Evolutionary conservation across 2,113 vertebrate species (phyloP).

Genomic region (Paramisgurnus dabryanus): DNA sequence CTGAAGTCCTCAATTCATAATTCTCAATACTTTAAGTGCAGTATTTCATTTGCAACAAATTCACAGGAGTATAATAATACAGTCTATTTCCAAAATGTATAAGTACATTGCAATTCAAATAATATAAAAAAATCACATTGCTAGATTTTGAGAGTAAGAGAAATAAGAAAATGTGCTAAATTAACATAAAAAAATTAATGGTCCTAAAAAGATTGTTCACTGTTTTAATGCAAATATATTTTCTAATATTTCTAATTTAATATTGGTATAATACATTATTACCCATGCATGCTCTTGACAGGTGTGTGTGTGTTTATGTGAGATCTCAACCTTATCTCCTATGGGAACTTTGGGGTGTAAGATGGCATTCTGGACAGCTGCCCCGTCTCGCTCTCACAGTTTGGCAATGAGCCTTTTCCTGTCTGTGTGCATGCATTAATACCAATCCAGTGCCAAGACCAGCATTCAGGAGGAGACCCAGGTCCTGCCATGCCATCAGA

Average conservation of each 20-base stretch:
- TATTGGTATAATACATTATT: too few relatives aligned
- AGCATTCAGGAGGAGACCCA: slow-evolving; percentile 22
- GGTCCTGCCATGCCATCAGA: neutral
- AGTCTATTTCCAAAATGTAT: too few relatives aligned
- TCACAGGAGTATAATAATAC: too few relatives aligned
- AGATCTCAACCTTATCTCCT: neutral
- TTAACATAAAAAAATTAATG: neutral
- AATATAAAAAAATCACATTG: neutral
- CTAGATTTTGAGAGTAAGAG: too few relatives aligned
- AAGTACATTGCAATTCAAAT: too few relatives aligned
- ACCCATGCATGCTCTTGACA: too few relatives aligned
- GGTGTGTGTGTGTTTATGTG: too few relatives aligned
- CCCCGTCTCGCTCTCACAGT: slow-evolving; percentile 26
- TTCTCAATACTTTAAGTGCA: too few relatives aligned
- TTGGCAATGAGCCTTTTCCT: slow-evolving; percentile 34
- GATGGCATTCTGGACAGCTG: slow-evolving; percentile 25
- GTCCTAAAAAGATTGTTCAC: neutral
- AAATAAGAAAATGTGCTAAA: too few relatives aligned
- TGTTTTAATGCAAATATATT: neutral
- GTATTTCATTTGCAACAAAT: too few relatives aligned
- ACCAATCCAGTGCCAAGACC: slow-evolving; percentile 18
- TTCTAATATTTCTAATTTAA: neutral
- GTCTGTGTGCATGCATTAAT: slow-evolving; percentile 35
- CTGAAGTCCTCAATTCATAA: too few relatives aligned
- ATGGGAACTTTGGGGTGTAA: neutral